phyloP scores from a whole-genome alignment of 2,888 invertebrate genomes.

The Drosophila nr. perissopoda region DNA sequence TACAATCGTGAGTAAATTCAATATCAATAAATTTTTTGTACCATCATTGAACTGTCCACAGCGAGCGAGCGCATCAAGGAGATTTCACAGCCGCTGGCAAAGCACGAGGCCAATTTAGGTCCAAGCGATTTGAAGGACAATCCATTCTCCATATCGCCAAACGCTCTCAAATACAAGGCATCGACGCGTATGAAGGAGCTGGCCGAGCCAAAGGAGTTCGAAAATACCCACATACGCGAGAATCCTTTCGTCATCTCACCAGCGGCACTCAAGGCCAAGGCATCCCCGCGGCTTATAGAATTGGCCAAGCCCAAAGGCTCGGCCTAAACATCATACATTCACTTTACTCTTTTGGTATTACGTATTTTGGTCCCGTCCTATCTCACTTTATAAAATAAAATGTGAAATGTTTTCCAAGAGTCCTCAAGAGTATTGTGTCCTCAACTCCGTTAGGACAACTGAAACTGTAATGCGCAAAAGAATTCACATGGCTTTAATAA shows the following conservation, averaged over 20 bases:
- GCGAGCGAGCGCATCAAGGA: constrained; percentile 73
- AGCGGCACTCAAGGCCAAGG: constrained; percentile 86
- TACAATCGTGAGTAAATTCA: constrained; percentile 66
- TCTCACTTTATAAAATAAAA: constrained; percentile 20
- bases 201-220: constrained; percentile 85
- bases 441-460: neutral
- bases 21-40: neutral
- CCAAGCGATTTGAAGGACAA: constrained; percentile 85
- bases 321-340: neutral
- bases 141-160: constrained; percentile 85
- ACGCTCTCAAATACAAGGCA: constrained; percentile 86
- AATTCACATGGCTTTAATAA: constrained; percentile 14
- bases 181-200: constrained; percentile 85
- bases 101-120: constrained; percentile 74
- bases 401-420: constrained; percentile 16
- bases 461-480: neutral
- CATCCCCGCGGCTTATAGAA: constrained; percentile 85
- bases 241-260: constrained; percentile 85
- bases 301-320: constrained; percentile 85
- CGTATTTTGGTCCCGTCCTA: constrained; percentile 25
- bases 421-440: neutral
- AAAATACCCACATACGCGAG: constrained; percentile 84
- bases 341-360: constrained; percentile 17
- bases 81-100: constrained; percentile 68
- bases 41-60: constrained; percentile 14